phyloP scores from a whole-genome alignment of 2,888 invertebrate genomes.

The Polyommatus icarus region DNA sequence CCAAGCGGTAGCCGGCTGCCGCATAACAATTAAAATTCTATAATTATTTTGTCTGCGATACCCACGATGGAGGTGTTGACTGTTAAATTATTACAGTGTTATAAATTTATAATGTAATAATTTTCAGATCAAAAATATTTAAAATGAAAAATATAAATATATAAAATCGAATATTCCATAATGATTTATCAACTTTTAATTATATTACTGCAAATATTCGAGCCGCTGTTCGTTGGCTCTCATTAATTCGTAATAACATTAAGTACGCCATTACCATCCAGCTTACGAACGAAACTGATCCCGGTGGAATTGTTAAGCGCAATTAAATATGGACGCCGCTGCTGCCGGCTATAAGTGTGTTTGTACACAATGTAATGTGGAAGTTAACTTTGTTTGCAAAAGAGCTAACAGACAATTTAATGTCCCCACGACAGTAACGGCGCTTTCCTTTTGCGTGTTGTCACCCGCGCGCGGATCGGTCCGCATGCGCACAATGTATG shows the following conservation, averaged over 20 bases:
- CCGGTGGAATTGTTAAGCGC: not conserved
- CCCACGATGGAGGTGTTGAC: too few relatives aligned
- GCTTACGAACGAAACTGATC: not conserved
- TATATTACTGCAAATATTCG: not conserved
- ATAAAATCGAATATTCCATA: not conserved
- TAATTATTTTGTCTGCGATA: too few relatives aligned
- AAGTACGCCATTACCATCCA: slow-evolving; percentile 10
- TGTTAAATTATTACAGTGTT: too few relatives aligned
- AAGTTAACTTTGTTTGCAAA: not conserved
- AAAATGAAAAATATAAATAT: not conserved
- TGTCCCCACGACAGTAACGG: too few relatives aligned
- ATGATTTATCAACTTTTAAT: not conserved
- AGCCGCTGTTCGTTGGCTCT: not conserved
- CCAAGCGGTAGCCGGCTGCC: too few relatives aligned
- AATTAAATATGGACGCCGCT: slow-evolving; percentile 4
- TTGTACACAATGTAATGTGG: not conserved
- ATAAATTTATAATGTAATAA: too few relatives aligned
- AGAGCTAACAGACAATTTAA: too few relatives aligned
- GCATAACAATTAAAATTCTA: too few relatives aligned
- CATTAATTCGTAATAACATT: slow-evolving; percentile 1
- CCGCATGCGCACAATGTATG: too few relatives aligned
- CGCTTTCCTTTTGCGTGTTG: too few relatives aligned
- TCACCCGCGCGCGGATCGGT: too few relatives aligned
- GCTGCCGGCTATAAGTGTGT: not conserved
- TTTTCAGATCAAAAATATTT: not conserved